phyloP scores from a whole-genome alignment of 2,113 vertebrate genomes.

The Oreochromis tanganicae region DNA sequence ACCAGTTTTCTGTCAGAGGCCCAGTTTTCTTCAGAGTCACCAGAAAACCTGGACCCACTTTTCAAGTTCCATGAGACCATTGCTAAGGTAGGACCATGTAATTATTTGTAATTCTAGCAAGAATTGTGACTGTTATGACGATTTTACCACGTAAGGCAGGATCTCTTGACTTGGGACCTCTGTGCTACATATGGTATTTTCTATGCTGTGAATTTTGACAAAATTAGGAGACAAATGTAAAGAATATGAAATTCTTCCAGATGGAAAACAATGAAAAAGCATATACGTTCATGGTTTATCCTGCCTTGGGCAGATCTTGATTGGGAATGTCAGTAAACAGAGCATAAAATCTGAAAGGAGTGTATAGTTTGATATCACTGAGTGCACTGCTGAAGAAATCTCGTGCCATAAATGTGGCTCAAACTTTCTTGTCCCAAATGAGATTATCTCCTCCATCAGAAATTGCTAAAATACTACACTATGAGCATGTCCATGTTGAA shows the following conservation, averaged over 20 bases:
- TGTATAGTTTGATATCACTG: background rate
- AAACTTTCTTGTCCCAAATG: background rate
- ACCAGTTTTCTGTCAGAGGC: constrained; percentile 83
- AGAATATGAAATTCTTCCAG: background rate
- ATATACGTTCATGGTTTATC: background rate
- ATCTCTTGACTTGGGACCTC: background rate
- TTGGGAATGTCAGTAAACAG: background rate
- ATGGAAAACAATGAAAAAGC: background rate
- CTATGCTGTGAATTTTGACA: background rate
- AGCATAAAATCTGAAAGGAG: background rate
- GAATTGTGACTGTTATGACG: background rate
- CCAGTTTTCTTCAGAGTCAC: constrained; percentile 68
- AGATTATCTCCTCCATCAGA: background rate
- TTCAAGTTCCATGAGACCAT: constrained; percentile 85
- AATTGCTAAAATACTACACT: background rate
- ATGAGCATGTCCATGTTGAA: background rate
- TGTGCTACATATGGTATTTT: background rate
- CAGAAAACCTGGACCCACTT: constrained; percentile 78
- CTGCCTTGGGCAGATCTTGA: background rate
- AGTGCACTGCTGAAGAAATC: background rate
- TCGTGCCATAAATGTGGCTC: background rate
- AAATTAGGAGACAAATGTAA: background rate
- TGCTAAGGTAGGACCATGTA: constrained; percentile 79
- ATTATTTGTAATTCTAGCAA: background rate
- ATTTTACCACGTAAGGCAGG: background rate